Evolutionary conservation across 2,113 vertebrate species (phyloP).

Genomic region (Ancistrus triradiatus): DNA sequence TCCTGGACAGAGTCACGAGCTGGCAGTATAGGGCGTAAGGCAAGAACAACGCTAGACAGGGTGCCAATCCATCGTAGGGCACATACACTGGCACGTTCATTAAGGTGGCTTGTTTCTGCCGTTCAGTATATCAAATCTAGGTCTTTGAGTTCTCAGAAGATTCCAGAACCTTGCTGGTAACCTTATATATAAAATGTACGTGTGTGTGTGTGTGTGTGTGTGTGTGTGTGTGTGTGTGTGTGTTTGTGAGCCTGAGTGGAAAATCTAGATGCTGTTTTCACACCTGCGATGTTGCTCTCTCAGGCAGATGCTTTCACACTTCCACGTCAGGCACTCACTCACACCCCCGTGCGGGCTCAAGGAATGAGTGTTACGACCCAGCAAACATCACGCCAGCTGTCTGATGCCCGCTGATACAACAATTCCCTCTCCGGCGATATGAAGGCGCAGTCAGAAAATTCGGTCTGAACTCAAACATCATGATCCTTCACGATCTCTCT

Average conservation of each 20-base stretch:
- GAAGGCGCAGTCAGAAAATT: conserved; percentile 6
- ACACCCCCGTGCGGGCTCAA: conserved; percentile 17
- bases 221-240: background rate
- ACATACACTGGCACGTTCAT: no score
- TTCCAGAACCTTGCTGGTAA: no score
- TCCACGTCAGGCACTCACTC: conserved; percentile 22
- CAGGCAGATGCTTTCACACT: conserved; percentile 10
- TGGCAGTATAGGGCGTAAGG: no score
- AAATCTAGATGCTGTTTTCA: conserved; percentile 23
- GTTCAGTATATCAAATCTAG: no score
- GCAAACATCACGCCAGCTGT: background rate
- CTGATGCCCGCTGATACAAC: conserved; percentile 1
- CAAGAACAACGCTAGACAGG: no score
- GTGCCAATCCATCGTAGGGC: no score
- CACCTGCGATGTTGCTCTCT: conserved; percentile 30
- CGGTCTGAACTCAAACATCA: background rate
- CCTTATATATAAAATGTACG: no score
- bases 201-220: conserved; percentile 3
- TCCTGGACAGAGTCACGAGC: no score
- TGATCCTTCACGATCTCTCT: background rate
- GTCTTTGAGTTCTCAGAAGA: no score
- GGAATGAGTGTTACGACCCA: conserved; percentile 27
- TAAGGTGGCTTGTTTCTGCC: no score
- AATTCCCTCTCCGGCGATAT: background rate
- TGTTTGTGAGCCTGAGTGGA: background rate